Evolutionary conservation across 2,113 vertebrate genomes (phyloP).

Genomic region (Pachypanchax playfairii): DNA sequence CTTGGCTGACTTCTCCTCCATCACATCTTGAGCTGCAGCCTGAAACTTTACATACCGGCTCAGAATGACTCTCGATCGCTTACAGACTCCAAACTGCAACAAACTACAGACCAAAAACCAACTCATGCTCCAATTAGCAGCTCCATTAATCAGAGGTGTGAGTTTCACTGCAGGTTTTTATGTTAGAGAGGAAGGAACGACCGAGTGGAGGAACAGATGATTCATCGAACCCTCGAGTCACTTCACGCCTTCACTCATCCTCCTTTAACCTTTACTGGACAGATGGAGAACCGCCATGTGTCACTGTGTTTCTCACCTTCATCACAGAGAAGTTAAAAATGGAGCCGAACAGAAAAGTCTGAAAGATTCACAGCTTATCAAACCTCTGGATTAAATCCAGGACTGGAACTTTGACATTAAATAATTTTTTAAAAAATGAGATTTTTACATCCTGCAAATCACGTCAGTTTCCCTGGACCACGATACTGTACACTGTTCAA

Average conservation of each 20-base stretch:
- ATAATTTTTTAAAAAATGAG: too few species aligned
- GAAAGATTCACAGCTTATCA: too few species aligned
- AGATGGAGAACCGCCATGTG: neutral
- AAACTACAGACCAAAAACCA: slow-evolving; percentile 33
- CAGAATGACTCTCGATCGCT: neutral
- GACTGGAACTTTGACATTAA: too few species aligned
- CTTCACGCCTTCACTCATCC: slow-evolving; percentile 16
- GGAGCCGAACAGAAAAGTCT: too few species aligned
- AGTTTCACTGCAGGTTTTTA: too few species aligned
- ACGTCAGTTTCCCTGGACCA: too few species aligned
- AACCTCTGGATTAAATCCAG: too few species aligned
- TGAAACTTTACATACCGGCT: slow-evolving; percentile 32
- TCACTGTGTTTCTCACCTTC: neutral
- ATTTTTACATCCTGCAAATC: too few species aligned
- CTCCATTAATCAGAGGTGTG: too few species aligned
- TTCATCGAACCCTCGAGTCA: slow-evolving; percentile 22
- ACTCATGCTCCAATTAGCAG: too few species aligned
- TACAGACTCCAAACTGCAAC: neutral
- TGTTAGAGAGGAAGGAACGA: slow-evolving; percentile 16
- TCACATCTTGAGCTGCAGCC: slow-evolving; percentile 37
- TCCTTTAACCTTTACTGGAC: slow-evolving; percentile 13
- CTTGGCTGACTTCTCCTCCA: slow-evolving; percentile 41
- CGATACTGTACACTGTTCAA: too few species aligned
- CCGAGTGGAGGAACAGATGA: slow-evolving; percentile 32
- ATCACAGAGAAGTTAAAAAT: neutral